phyloP scores from a whole-genome alignment of 1,140 invertebrate species.

The Lasioglossum baleicum region DNA sequence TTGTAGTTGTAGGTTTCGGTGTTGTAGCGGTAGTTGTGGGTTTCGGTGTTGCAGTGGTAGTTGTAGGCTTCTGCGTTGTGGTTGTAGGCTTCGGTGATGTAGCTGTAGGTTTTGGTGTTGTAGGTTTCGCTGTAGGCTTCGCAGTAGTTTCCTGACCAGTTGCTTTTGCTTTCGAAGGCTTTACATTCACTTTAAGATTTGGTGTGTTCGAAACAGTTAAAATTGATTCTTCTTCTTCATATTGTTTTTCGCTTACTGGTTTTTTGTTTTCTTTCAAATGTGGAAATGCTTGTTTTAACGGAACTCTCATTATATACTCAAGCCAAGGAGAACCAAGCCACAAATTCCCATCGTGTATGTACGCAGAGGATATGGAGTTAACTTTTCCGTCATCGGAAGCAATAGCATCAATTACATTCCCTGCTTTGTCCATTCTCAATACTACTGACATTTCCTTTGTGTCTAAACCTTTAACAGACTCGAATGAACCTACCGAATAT shows the following conservation, averaged over 20 bases:
- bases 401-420: slow-evolving; percentile 84
- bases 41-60: slow-evolving; percentile 17
- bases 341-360: slow-evolving; percentile 81
- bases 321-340: slow-evolving; percentile 87
- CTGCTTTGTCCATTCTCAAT: slow-evolving; percentile 84
- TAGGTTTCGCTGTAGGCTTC: slow-evolving; percentile 39
- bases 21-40: slow-evolving; percentile 30
- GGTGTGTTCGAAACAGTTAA: slow-evolving; percentile 17
- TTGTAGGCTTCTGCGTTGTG: slow-evolving; percentile 33
- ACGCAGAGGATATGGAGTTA: slow-evolving; percentile 81
- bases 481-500: slow-evolving; percentile 80
- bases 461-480: slow-evolving; percentile 71
- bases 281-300: slow-evolving; percentile 80
- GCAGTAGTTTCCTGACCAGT: slow-evolving; percentile 41
- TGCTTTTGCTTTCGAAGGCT: slow-evolving; percentile 54
- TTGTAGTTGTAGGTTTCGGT: slow-evolving; percentile 38
- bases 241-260: not conserved
- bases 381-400: slow-evolving; percentile 80
- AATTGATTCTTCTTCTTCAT: slow-evolving; percentile 8
- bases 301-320: slow-evolving; percentile 83
- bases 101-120: slow-evolving; percentile 37
- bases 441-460: slow-evolving; percentile 71
- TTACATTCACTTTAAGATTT: slow-evolving; percentile 46
- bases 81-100: slow-evolving; percentile 37
- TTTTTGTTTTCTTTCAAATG: slow-evolving; percentile 57